phyloP scores from a whole-genome alignment of 1,140 invertebrate genomes.

The Zaprionus inermis region DNA sequence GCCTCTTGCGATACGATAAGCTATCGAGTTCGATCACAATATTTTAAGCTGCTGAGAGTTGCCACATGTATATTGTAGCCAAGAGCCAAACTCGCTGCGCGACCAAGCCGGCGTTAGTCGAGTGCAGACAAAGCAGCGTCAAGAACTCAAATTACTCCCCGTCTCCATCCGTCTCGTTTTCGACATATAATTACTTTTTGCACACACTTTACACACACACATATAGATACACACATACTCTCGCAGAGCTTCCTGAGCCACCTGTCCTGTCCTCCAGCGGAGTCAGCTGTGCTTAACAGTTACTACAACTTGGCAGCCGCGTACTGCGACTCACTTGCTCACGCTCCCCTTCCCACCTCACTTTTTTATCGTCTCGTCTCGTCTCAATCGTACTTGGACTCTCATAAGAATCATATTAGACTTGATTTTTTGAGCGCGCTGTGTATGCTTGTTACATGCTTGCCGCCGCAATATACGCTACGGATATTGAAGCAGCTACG shows the following conservation, averaged over 20 bases:
- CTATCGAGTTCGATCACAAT: no score
- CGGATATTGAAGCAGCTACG: conserved; percentile 23
- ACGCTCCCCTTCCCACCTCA: not conserved
- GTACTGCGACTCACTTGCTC: conserved; percentile 19
- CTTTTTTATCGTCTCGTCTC: not conserved
- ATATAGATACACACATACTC: conserved; percentile 30
- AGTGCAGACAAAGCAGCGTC: conserved; percentile 7
- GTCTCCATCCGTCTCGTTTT: conserved; percentile 59
- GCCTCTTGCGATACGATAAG: no score
- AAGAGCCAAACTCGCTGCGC: no score
- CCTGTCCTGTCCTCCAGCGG: conserved; percentile 37
- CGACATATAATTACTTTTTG: conserved; percentile 77
- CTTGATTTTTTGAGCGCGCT: conserved; percentile 60
- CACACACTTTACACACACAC: conserved; percentile 69
- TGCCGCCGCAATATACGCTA: conserved; percentile 20
- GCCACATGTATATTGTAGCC: no score
- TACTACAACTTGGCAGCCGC: conserved; percentile 50
- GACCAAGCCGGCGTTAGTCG: no score
- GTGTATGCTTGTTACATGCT: conserved; percentile 50
- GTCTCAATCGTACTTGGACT: not conserved
- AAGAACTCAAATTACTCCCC: conserved; percentile 58
- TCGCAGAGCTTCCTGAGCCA: conserved; percentile 17
- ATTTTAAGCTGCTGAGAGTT: no score
- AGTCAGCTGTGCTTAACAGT: conserved; percentile 49
- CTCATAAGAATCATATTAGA: conserved; percentile 58